Conservation (phyloP, 2,113 vertebrate genomes). For the Anhinga anhinga region DNA sequence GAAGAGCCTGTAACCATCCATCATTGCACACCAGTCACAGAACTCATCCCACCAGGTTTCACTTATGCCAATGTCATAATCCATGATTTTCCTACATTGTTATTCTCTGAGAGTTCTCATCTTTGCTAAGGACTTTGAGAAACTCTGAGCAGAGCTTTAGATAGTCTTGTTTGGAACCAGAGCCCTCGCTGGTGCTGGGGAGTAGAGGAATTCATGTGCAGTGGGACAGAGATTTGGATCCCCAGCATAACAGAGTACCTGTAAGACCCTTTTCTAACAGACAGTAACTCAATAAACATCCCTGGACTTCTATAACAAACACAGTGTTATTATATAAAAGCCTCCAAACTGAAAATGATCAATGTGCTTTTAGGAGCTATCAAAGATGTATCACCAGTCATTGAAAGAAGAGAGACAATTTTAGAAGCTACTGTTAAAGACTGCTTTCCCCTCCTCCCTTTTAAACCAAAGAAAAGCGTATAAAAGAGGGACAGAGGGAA, state of each 20-base stretch:
- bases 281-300: neutral
- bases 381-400: neutral
- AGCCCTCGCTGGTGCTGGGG: neutral
- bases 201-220: neutral
- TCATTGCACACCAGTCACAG: too few relatives aligned
- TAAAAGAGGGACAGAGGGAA: neutral
- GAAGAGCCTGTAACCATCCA: too few relatives aligned
- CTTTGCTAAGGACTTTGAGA: neutral
- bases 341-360: neutral
- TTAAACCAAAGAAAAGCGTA: neutral
- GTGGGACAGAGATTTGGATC: neutral
- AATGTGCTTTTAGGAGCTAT: neutral
- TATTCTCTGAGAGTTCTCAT: neutral
- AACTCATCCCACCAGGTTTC: too few relatives aligned
- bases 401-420: neutral
- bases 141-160: neutral
- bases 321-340: neutral
- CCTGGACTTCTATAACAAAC: neutral
- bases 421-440: neutral
- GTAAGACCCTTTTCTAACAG: neutral
- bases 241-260: neutral
- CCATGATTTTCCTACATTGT: neutral
- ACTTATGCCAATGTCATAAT: too few relatives aligned
- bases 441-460: neutral
- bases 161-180: neutral